Conservation (phyloP, 2,113 vertebrate species). For the Indicator maculatus region DNA sequence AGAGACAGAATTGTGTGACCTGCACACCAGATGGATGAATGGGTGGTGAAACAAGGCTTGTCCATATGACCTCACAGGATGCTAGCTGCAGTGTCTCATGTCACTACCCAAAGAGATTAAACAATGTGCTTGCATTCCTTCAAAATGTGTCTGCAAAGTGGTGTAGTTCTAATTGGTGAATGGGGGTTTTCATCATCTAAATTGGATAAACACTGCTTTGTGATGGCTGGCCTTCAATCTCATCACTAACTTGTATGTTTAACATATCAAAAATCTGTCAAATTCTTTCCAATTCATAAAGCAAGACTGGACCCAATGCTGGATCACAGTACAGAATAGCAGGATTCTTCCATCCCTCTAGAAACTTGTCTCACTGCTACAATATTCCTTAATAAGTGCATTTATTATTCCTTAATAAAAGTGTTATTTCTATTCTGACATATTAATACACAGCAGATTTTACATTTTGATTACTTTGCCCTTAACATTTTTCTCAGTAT, state of each 20-base stretch:
- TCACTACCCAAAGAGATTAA: not conserved
- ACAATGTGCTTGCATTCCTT: not conserved
- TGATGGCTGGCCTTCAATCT: not conserved
- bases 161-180: not conserved
- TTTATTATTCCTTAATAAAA: not conserved
- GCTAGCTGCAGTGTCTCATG: not conserved
- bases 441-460: not conserved
- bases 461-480: not conserved
- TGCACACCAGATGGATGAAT: not conserved
- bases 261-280: not conserved
- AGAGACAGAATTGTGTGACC: not conserved
- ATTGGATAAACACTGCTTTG: not conserved
- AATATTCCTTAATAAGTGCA: not conserved
- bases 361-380: not conserved
- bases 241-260: not conserved
- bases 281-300: not conserved
- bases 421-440: not conserved
- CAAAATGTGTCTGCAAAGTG: not conserved
- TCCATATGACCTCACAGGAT: not conserved
- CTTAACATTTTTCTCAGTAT: not conserved
- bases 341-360: not conserved
- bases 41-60: not conserved
- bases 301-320: not conserved
- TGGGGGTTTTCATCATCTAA: not conserved
- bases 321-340: not conserved